Evolutionary conservation across 2,888 invertebrate genomes (phyloP), one percentile per base, ranked within the genome.

Genomic region (Acronicta leporina): DNA sequence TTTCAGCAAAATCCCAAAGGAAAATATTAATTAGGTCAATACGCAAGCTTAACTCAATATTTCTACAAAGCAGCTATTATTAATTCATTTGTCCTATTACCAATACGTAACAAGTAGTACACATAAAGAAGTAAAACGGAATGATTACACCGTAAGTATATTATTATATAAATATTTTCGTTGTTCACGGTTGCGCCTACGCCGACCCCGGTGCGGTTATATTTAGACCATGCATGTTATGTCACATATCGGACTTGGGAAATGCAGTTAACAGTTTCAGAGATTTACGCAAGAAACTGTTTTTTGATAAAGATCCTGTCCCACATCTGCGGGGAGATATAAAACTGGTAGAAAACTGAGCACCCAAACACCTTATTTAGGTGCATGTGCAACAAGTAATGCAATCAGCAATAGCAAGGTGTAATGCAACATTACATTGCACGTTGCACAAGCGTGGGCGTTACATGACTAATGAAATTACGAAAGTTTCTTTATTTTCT

Each of bases 221-320:
- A 82, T 82, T 77, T 89, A 87, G 88, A 65, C 64, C 79, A 57
- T 86, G 84, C 87, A 88, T 84, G 77, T 75, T 64, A 25, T 45
- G 62, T 87, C 87, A 88, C 84, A 87, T 87, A 87, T 87, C 79
- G 52, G 63, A 67, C 75, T 80, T 71, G 69, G 74, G 74, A 79
- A 83, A 75, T 85, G 83, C 81, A 83, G 78, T 43, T 44, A 25
- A 25, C 10, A 46, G 40, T 41, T 61, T 43, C 9, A 25, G 38
- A 41, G 16, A 38, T 43, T 42, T 38, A 25, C 27, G 43, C 15
- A 35, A 44, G 27, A 43, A 20, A 13, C 20, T 15, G 30, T 9
- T 11, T 33, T 33, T 33, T 33, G 3, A 10, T 0, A 20, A 20
- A 20, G 20, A 20, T 20, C 20, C 20, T 20, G 2, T 20, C 20